phyloP scores from a whole-genome alignment of 2,113 vertebrate genomes.

The Ceyx melanurus region DNA sequence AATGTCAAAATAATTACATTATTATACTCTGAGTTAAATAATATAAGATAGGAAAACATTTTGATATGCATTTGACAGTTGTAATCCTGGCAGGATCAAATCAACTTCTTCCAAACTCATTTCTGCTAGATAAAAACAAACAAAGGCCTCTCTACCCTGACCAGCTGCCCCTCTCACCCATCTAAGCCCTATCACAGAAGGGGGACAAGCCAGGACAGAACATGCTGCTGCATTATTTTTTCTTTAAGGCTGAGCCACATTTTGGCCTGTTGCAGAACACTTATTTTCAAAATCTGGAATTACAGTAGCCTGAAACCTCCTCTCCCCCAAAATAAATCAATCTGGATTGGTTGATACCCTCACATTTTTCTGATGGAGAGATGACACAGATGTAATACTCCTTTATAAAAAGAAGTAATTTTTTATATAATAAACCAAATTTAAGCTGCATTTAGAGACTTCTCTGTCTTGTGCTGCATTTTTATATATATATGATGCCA shows the following conservation, averaged over 20 bases:
- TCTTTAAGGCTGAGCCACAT: background rate
- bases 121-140: background rate
- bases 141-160: background rate
- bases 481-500: background rate
- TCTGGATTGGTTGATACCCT: background rate
- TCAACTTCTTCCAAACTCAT: conserved; percentile 57
- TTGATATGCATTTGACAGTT: conserved; percentile 76
- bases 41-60: conserved; percentile 80
- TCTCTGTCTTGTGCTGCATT: background rate
- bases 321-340: fast-evolving
- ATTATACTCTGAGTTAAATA: conserved; percentile 79
- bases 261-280: background rate
- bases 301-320: background rate
- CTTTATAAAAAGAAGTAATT: background rate
- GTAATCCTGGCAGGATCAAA: conserved; percentile 68
- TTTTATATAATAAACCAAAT: background rate
- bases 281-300: background rate
- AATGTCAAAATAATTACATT: conserved; percentile 84
- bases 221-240: background rate
- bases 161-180: background rate
- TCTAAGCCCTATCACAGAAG: background rate
- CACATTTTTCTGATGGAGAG: background rate
- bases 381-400: background rate
- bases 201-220: background rate
- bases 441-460: background rate